phyloP scores from a whole-genome alignment of 2,113 vertebrate genomes.

The Atrichornis clamosus region DNA sequence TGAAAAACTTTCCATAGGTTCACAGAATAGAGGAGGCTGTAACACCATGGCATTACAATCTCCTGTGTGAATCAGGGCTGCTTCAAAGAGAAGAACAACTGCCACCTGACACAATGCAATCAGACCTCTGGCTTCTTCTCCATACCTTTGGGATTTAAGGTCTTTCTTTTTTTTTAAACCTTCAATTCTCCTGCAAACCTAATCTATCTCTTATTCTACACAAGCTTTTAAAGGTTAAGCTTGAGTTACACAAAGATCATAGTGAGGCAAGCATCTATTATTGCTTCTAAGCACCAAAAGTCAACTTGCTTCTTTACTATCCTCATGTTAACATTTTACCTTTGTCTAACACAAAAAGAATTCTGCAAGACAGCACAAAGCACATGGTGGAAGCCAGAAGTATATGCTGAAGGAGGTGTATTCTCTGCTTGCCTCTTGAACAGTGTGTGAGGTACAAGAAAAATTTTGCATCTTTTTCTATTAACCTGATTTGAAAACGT shows the following conservation, averaged over 20 bases:
- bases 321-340: not conserved
- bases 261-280: slow-evolving; percentile 10
- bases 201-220: slow-evolving; percentile 41
- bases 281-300: slow-evolving; percentile 16
- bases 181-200: slow-evolving; percentile 2
- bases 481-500: not conserved
- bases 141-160: slow-evolving; percentile 20
- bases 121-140: slow-evolving; percentile 31
- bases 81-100: slow-evolving; percentile 12
- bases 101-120: slow-evolving; percentile 1
- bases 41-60: not conserved
- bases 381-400: not conserved
- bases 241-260: slow-evolving; percentile 44
- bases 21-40: not conserved
- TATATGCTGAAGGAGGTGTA: not conserved
- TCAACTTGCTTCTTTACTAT: not conserved
- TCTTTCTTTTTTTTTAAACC: not conserved
- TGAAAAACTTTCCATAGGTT: not conserved
- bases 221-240: slow-evolving; percentile 48
- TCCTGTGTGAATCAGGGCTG: not conserved
- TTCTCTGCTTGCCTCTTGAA: not conserved
- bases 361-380: not conserved
- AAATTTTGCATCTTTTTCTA: not conserved
- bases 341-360: not conserved
- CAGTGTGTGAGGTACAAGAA: not conserved